Percentiles rank a stretch among this genome's conserved stretches.
Conservation (phyloP, 2,888 invertebrate species). For the Melinopterus prodromus region DNA sequence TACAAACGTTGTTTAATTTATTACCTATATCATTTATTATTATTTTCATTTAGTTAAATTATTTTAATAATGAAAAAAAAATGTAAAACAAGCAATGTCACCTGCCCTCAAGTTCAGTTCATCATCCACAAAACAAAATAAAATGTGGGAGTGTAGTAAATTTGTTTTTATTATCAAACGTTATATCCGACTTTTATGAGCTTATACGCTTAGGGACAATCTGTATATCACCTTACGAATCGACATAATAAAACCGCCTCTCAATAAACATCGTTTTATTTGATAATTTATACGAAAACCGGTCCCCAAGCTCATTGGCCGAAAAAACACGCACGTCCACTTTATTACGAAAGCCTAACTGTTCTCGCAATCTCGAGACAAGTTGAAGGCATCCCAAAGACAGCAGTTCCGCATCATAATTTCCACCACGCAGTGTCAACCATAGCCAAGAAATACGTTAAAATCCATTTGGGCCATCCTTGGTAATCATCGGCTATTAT, state of each 20-base stretch:
- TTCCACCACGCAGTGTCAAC: background rate
- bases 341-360: conserved; percentile 4
- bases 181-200: background rate
- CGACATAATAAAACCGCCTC: background rate
- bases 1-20: too few species aligned
- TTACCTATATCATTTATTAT: too few species aligned
- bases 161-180: background rate
- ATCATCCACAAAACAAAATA: too few species aligned
- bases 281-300: background rate
- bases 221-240: background rate
- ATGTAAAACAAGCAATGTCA: too few species aligned
- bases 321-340: conserved; percentile 4
- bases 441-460: background rate
- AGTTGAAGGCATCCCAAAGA: background rate
- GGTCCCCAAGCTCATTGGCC: background rate
- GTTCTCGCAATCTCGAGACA: background rate
- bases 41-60: too few species aligned
- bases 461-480: background rate
- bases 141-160: background rate
- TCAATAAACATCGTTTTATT: conserved; percentile 4
- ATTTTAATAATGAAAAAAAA: too few species aligned
- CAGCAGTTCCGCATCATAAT: background rate
- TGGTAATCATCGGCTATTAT: background rate
- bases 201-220: background rate
- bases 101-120: too few species aligned